phyloP scores from a whole-genome alignment of 1,140 invertebrate genomes.

The Pseudomyrmex flavicornis region DNA sequence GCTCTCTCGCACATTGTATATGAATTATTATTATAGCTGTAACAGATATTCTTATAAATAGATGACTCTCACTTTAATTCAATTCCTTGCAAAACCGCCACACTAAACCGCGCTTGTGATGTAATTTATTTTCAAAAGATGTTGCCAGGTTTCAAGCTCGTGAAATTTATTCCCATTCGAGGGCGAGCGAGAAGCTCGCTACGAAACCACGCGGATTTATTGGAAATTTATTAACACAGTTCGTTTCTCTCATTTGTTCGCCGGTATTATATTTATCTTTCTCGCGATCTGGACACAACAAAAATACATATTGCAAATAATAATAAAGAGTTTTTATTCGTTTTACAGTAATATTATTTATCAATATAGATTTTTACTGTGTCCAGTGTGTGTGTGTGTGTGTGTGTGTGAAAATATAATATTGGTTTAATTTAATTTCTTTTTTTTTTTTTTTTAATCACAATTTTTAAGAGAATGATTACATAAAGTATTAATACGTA shows the following conservation, averaged over 20 bases:
- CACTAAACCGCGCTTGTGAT: constrained; percentile 34
- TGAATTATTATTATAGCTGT: constrained; percentile 62
- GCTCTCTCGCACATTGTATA: constrained; percentile 51
- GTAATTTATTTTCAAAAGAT: constrained; percentile 57
- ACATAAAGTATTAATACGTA: background rate
- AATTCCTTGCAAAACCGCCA: constrained; percentile 45
- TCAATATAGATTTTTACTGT: too few species aligned
- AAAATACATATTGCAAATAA: background rate
- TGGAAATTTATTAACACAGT: constrained; percentile 36
- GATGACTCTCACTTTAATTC: constrained; percentile 45
- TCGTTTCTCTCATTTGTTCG: constrained; percentile 32
- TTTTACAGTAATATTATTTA: too few species aligned
- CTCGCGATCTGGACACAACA: background rate
- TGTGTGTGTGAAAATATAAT: too few species aligned
- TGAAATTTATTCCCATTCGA: constrained; percentile 35
- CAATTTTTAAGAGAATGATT: background rate
- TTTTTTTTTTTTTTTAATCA: background rate
- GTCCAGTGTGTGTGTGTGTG: too few species aligned
- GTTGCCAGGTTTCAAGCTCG: constrained; percentile 17
- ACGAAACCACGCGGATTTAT: constrained; percentile 36
- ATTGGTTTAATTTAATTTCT: background rate
- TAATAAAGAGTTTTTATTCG: too few species aligned
- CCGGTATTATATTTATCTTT: background rate
- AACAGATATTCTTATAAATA: constrained; percentile 60
- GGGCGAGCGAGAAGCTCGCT: background rate